A percentile compares a stretch with the other conserved stretches of the same genome.
Conservation (phyloP, 2,888 invertebrate genomes). For the Ormyrus thymus region DNA sequence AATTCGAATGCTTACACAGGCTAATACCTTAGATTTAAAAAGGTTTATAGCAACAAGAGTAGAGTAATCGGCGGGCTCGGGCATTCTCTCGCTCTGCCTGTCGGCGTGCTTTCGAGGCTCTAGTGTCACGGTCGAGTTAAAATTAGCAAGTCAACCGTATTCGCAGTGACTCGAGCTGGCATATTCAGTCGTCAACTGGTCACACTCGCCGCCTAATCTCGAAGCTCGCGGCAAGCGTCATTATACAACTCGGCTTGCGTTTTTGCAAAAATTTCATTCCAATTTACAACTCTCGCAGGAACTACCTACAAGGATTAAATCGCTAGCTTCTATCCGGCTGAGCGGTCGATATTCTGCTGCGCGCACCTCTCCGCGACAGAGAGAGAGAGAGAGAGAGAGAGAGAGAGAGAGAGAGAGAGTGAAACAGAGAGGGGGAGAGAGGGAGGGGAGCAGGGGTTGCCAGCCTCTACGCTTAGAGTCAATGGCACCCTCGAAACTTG, state of each 20-base stretch:
- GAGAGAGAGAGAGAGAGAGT: slow-evolving; percentile 11
- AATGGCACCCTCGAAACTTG: neutral
- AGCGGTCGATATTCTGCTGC: slow-evolving; percentile 17
- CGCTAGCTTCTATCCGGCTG: slow-evolving; percentile 7
- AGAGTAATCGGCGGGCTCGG: neutral
- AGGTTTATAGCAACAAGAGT: too few species aligned
- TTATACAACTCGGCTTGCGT: too few species aligned
- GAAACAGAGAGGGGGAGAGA: neutral
- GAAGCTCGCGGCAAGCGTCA: too few species aligned
- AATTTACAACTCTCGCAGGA: neutral
- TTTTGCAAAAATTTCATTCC: neutral
- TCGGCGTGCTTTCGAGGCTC: slow-evolving; percentile 59
- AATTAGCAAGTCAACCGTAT: slow-evolving; percentile 74
- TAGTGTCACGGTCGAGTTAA: slow-evolving; percentile 75
- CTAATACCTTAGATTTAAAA: too few species aligned
- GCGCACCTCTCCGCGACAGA: neutral
- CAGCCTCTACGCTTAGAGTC: slow-evolving; percentile 6
- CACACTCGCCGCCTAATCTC: neutral
- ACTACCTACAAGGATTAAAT: slow-evolving; percentile 6
- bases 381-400: slow-evolving; percentile 13
- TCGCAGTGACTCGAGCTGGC: slow-evolving; percentile 57
- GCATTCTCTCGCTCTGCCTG: slow-evolving; percentile 7
- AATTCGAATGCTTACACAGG: too few species aligned
- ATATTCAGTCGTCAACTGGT: slow-evolving; percentile 28
- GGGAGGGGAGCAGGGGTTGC: neutral